Evolutionary conservation across 2,113 vertebrate species (phyloP).

Genomic region (Bubo scandiacus): DNA sequence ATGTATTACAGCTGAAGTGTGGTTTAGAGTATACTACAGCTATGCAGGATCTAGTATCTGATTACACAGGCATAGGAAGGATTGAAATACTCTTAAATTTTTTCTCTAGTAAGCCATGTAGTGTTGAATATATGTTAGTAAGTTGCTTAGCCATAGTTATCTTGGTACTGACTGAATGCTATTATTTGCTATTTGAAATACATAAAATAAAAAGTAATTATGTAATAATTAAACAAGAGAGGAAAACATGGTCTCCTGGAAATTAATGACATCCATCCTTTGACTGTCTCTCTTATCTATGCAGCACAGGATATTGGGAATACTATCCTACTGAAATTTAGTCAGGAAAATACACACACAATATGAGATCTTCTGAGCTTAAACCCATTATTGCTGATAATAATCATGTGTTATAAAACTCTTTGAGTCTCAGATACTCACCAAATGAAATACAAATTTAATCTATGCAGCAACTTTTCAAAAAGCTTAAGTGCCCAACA

Average conservation of each 20-base stretch:
- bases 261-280: not conserved
- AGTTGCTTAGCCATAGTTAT: not conserved
- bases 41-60: not conserved
- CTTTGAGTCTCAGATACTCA: not conserved
- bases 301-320: not conserved
- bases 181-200: not conserved
- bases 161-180: not conserved
- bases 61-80: not conserved
- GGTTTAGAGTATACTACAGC: not conserved
- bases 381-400: not conserved
- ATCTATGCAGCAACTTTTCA: not conserved
- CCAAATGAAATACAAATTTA: not conserved
- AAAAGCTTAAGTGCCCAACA: not conserved
- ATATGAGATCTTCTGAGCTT: not conserved
- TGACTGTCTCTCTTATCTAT: not conserved
- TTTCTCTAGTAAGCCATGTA: not conserved
- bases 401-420: not conserved
- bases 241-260: not conserved
- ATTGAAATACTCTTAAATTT: not conserved
- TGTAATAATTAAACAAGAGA: slow-evolving; percentile 1
- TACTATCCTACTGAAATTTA: not conserved
- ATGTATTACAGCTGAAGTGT: not conserved
- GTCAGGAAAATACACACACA: not conserved
- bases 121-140: not conserved
- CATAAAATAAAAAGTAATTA: not conserved